These are phyloP conservation scores for Salvelinus sp. DNA, from an alignment of 2,113 vertebrate genomes.

Conservation along the genomic window DNA sequence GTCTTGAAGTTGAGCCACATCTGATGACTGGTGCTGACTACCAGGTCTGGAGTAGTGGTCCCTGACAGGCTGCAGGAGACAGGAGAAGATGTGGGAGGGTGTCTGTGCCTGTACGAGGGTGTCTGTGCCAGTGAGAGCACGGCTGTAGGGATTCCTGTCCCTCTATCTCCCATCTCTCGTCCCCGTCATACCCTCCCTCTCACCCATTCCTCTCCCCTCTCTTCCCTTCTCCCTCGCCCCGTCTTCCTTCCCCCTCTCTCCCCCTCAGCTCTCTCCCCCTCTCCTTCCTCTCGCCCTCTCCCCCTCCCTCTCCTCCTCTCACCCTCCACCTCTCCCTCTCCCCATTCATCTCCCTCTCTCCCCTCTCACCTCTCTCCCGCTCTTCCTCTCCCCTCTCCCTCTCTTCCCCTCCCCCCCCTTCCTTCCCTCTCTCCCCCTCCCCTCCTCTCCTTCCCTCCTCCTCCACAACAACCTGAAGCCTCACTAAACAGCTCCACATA, in stretches of 20 bases:
- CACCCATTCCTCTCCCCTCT: neutral
- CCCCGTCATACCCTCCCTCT: neutral
- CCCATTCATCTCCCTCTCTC: no score
- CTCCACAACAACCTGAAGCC: constrained; percentile 17
- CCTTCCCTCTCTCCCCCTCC: neutral
- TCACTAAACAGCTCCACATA: constrained; percentile 36
- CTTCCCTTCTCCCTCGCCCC: neutral
- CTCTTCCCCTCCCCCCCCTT: neutral
- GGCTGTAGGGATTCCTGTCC: neutral
- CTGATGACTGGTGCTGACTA: constrained; percentile 96
- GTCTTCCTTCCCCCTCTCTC: no score
- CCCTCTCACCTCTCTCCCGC: no score
- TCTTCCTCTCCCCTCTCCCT: no score
- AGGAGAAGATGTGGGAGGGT: neutral
- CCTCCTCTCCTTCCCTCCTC: neutral
- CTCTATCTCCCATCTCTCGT: neutral
- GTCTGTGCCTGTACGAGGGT: neutral
- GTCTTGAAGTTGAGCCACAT: constrained; percentile 99
- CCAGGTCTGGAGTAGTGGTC: constrained; percentile 90
- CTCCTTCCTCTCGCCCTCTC: neutral
- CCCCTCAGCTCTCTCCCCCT: neutral
- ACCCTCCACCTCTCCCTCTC: no score
- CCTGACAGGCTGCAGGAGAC: constrained; percentile 83
- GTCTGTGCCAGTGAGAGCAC: no score
- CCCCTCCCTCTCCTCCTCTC: no score